Evolutionary conservation across 2,888 invertebrate genomes (phyloP).

Genomic region (Lordiphosa andalusiaca): DNA sequence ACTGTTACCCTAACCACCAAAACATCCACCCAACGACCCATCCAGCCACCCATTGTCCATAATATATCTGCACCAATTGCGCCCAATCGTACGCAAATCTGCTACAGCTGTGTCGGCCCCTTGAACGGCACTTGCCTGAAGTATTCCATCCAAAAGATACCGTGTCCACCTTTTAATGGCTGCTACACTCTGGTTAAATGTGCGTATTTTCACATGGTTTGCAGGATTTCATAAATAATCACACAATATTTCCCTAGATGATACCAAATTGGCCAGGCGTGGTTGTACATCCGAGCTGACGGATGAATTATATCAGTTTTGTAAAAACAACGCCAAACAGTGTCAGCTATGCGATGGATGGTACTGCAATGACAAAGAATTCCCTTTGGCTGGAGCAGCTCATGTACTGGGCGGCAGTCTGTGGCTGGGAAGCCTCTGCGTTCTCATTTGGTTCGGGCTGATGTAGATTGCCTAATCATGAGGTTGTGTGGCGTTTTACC

Average conservation of each 20-base stretch:
- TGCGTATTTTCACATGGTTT: constrained; percentile 23
- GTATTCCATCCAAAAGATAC: constrained; percentile 15
- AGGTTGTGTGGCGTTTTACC: neutral
- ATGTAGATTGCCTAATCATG: neutral
- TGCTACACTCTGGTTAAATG: constrained; percentile 63
- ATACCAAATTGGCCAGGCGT: constrained; percentile 56
- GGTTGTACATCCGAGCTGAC: constrained; percentile 67
- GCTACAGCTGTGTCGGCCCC: constrained; percentile 22
- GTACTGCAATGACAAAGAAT: constrained; percentile 57
- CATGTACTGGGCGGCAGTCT: neutral
- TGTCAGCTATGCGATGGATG: constrained; percentile 59
- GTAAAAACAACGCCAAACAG: constrained; percentile 40
- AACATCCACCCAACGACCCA: neutral
- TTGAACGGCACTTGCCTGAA: constrained; percentile 24
- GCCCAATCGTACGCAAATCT: neutral
- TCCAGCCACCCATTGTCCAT: neutral
- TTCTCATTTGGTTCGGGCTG: neutral
- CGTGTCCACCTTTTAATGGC: constrained; percentile 36
- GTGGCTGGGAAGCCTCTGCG: constrained; percentile 10
- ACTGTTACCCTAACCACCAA: neutral
- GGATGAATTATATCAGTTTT: constrained; percentile 48
- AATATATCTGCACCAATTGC: neutral
- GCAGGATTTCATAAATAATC: neutral
- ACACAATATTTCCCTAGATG: constrained; percentile 27
- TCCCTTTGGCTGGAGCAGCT: constrained; percentile 3